A percentile compares a stretch with the other conserved stretches of the same genome.
These are phyloP conservation scores for Epizoanthus ramosus DNA, from an alignment of 92 coral and sea anemone species.

Conservation along the genomic window DNA sequence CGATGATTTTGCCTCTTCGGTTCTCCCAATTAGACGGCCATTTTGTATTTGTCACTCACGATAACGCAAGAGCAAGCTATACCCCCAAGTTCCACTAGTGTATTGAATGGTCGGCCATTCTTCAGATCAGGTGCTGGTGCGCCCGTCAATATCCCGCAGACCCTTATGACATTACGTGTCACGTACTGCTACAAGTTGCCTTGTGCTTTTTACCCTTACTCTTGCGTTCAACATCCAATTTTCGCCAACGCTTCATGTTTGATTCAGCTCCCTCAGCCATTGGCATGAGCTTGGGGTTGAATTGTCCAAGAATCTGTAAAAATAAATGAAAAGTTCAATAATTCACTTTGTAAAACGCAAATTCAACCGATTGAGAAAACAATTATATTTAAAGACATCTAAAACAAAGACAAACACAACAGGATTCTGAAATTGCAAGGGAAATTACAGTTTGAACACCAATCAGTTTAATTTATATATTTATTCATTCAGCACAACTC, in stretches of 20 bases:
- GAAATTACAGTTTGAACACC: too few relatives aligned
- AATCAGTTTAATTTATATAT: too few relatives aligned
- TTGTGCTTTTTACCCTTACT: conserved; percentile 13
- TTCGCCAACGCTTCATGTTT: conserved; percentile 89
- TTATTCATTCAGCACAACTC: too few relatives aligned
- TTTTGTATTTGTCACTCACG: not conserved
- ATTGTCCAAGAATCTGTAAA: conserved; percentile 75
- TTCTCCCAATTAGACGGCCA: not conserved
- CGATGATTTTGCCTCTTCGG: not conserved
- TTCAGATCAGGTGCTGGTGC: not conserved
- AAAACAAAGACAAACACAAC: not conserved
- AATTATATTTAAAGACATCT: too few relatives aligned
- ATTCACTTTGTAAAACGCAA: too few relatives aligned
- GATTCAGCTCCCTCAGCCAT: conserved; percentile 88
- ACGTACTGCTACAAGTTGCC: conserved; percentile 11
- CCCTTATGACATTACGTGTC: conserved; percentile 16
- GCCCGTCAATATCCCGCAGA: not conserved
- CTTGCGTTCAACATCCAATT: conserved; percentile 67
- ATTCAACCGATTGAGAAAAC: too few relatives aligned
- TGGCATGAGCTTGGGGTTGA: conserved; percentile 81
- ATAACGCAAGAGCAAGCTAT: not conserved
- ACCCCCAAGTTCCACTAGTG: not conserved
- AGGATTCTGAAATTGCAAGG: not conserved
- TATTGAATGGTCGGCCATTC: not conserved
- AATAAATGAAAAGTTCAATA: not conserved